Percentiles rank a stretch among this genome's conserved stretches.
These are phyloP conservation scores for Epirrhoe alternata DNA, from an alignment of 2,888 invertebrate genomes.

Conservation along the genomic window DNA sequence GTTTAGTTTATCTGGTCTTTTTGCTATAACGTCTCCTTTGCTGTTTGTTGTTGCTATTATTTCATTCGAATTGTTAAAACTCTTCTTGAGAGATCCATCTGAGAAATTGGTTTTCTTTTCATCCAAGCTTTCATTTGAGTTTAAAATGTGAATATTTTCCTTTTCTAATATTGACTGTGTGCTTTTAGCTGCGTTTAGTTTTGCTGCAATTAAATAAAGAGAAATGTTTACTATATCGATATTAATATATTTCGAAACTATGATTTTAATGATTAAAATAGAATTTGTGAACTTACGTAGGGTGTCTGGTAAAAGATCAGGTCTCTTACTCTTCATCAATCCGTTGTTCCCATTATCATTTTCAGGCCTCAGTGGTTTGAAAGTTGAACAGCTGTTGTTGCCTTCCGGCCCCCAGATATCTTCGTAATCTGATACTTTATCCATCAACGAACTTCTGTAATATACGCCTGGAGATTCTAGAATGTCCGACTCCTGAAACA, in stretches of 20 bases:
- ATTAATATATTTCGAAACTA: too few species aligned
- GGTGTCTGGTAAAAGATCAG: constrained; percentile 87
- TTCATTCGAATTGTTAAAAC: constrained; percentile 72
- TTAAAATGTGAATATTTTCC: constrained; percentile 74
- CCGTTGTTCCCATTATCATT: constrained; percentile 79
- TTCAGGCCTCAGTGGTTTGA: constrained; percentile 75
- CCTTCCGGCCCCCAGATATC: constrained; percentile 94
- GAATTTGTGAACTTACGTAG: constrained; percentile 67
- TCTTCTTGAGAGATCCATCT: constrained; percentile 71
- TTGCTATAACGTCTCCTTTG: constrained; percentile 77
- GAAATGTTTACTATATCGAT: not conserved
- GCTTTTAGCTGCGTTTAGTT: constrained; percentile 76
- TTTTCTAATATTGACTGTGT: constrained; percentile 78
- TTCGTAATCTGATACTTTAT: constrained; percentile 97
- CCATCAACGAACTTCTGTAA: constrained; percentile 94
- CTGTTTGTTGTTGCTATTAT: constrained; percentile 81
- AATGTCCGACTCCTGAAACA: constrained; percentile 90
- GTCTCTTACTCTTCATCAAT: constrained; percentile 83
- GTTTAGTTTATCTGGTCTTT: constrained; percentile 80
- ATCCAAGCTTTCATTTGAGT: constrained; percentile 74
- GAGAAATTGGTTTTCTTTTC: constrained; percentile 72
- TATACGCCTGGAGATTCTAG: constrained; percentile 93
- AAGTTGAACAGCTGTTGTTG: constrained; percentile 74
- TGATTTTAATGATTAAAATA: not conserved
- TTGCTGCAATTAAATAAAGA: constrained; percentile 59